Conservation (phyloP, 2,888 invertebrate species). For the Acanthosepion pharaonis region DNA sequence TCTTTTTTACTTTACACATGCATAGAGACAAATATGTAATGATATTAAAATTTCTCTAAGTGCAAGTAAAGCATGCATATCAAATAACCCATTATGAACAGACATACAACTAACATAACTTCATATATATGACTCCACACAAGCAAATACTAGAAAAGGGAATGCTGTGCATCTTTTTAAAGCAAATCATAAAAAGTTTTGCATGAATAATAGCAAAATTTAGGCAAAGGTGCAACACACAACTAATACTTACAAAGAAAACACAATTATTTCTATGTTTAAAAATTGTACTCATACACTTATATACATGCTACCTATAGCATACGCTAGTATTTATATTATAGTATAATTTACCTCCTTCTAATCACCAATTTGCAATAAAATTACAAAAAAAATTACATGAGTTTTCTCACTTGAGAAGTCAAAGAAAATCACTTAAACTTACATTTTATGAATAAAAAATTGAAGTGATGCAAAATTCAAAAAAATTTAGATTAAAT, state of each 20-base stretch:
- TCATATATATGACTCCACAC: not conserved
- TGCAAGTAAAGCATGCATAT: not conserved
- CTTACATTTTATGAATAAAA: not conserved
- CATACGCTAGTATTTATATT: not conserved
- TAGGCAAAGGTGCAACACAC: not conserved
- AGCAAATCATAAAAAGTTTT: not conserved
- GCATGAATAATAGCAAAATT: not conserved
- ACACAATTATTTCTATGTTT: not conserved
- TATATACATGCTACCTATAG: not conserved
- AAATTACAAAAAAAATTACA: not conserved
- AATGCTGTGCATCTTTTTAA: not conserved
- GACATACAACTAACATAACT: no score
- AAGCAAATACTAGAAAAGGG: not conserved
- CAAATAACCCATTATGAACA: not conserved
- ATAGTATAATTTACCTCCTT: not conserved
- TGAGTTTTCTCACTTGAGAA: not conserved
- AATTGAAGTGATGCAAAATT: not conserved
- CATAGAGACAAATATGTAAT: not conserved
- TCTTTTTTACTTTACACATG: no score
- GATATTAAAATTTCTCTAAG: not conserved
- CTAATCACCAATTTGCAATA: not conserved
- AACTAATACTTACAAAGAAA: not conserved
- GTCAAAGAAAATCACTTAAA: not conserved
- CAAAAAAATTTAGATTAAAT: not conserved
- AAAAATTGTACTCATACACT: not conserved